phyloP scores from a whole-genome alignment of 2,113 vertebrate species.

The Campylomormyrus tamandua region DNA sequence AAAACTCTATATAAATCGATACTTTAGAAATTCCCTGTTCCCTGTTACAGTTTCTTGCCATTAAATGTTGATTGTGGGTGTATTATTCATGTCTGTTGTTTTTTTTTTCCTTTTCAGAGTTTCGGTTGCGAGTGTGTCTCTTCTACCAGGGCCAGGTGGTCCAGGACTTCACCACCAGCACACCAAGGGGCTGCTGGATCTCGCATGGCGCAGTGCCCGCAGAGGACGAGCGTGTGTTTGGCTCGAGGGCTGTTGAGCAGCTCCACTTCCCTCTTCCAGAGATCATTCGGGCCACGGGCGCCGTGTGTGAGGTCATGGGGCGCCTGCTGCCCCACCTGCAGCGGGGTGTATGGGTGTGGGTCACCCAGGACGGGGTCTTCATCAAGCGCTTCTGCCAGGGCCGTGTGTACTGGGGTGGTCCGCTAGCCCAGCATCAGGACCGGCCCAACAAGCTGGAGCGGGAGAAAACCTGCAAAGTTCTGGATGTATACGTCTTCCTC shows the following conservation, averaged over 20 bases:
- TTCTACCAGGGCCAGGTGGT: slow-evolving; percentile 66
- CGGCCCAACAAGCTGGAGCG: slow-evolving; percentile 80
- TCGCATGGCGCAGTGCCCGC: slow-evolving; percentile 49
- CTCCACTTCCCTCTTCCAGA: slow-evolving; percentile 52
- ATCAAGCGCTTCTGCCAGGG: slow-evolving; percentile 83
- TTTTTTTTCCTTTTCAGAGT: slow-evolving; percentile 51
- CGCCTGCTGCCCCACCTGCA: slow-evolving; percentile 73
- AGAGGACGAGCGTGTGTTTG: slow-evolving; percentile 56
- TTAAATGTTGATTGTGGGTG: neutral
- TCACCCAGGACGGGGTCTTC: slow-evolving; percentile 79
- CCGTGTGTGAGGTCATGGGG: slow-evolving; percentile 52
- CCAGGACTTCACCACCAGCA: slow-evolving; percentile 57
- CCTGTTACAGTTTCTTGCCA: neutral
- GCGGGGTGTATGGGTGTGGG: slow-evolving; percentile 75
- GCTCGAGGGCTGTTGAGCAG: slow-evolving; percentile 55
- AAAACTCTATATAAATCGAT: neutral
- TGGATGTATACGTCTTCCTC: slow-evolving; percentile 66
- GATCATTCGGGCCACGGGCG: slow-evolving; percentile 4
- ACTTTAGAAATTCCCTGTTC: neutral
- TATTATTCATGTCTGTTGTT: neutral
- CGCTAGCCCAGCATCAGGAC: slow-evolving; percentile 60
- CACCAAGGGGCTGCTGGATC: slow-evolving; percentile 76
- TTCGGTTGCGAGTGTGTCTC: slow-evolving; percentile 68
- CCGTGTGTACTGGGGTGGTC: slow-evolving; percentile 79
- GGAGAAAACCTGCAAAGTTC: slow-evolving; percentile 75